phyloP scores from a whole-genome alignment of 2,113 vertebrate species.

The Candoia aspera region DNA sequence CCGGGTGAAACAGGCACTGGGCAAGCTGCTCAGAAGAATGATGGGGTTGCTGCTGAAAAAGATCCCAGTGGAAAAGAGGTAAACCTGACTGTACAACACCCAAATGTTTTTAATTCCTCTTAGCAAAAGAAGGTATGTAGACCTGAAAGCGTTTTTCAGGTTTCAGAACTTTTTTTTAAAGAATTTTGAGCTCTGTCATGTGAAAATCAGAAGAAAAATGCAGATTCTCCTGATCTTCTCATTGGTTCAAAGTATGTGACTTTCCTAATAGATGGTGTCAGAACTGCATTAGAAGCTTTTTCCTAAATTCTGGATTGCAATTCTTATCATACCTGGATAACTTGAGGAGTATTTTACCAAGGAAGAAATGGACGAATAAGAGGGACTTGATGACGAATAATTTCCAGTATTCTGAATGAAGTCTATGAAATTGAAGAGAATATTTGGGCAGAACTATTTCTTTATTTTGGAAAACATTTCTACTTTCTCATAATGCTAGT shows the following conservation, averaged over 20 bases:
- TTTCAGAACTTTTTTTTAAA: neutral
- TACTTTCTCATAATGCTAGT: no score
- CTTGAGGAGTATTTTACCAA: neutral
- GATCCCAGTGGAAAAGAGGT: neutral
- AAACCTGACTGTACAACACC: neutral
- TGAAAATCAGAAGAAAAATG: neutral
- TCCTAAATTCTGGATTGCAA: neutral
- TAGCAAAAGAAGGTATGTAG: neutral
- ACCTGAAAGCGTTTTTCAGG: no score
- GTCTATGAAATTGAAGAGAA: neutral
- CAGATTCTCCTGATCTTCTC: neutral
- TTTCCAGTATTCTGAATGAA: neutral
- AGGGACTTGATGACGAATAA: neutral
- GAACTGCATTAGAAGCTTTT: neutral
- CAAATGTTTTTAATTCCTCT: neutral
- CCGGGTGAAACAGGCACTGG: constrained; percentile 53
- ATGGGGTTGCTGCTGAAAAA: no score
- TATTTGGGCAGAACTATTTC: neutral
- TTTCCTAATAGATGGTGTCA: neutral
- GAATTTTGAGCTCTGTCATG: neutral
- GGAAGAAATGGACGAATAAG: neutral
- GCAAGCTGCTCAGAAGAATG: constrained; percentile 32
- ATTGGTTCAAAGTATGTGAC: neutral
- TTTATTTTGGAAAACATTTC: neutral
- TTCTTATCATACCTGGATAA: neutral